A percentile compares a stretch with the other conserved stretches of the same genome.
Evolutionary conservation across 2,113 vertebrate species (phyloP).

Genomic region (Microtus pennsylvanicus): DNA sequence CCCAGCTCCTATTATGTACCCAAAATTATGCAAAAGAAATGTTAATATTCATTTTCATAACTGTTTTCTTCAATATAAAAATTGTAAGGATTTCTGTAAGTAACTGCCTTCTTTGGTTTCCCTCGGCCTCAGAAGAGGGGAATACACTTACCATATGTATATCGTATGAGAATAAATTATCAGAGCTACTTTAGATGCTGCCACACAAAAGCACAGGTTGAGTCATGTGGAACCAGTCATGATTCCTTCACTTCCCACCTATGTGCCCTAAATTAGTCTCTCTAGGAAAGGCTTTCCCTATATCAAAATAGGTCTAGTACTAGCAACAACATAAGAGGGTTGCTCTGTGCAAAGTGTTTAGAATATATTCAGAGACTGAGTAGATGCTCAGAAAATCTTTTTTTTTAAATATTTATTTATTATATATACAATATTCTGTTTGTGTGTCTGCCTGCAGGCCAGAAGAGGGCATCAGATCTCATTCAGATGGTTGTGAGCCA

Average conservation of each 20-base stretch:
- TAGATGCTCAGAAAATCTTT: slow-evolving; percentile 1
- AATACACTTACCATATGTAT: background rate
- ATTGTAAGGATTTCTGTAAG: background rate
- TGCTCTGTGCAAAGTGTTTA: background rate
- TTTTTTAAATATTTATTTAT: too few relatives aligned
- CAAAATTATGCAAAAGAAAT: background rate
- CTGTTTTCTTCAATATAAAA: background rate
- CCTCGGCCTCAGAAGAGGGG: background rate
- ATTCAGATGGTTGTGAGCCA: too few relatives aligned
- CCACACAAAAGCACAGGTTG: background rate
- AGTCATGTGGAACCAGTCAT: background rate
- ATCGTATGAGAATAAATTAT: background rate
- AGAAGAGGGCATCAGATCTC: too few relatives aligned
- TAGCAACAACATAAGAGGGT: background rate
- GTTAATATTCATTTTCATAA: background rate
- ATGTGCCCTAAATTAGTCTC: background rate
- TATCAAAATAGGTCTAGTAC: background rate
- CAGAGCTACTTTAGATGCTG: background rate
- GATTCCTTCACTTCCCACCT: background rate
- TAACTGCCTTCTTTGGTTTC: background rate
- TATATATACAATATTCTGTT: too few relatives aligned
- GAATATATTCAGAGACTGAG: background rate
- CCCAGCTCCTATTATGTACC: background rate
- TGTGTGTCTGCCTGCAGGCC: too few relatives aligned
- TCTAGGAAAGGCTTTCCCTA: background rate